phyloP scores from a whole-genome alignment of 92 coral and sea anemone genomes.

The Phymanthus crucifer region DNA sequence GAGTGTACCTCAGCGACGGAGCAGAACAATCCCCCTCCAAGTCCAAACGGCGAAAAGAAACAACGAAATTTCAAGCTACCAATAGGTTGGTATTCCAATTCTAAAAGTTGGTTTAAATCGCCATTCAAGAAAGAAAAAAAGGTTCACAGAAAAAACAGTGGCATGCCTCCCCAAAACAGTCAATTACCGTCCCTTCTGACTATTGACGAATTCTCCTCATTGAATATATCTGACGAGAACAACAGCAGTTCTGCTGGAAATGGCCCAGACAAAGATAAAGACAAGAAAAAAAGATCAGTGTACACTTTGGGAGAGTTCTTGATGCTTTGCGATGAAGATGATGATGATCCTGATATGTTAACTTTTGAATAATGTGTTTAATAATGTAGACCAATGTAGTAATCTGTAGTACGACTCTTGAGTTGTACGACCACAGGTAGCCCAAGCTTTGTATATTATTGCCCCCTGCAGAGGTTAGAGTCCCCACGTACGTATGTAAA shows the following conservation, averaged over 20 bases:
- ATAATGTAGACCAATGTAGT: too few species aligned
- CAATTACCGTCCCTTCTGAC: neutral
- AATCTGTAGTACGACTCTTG: too few species aligned
- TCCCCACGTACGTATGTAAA: too few species aligned
- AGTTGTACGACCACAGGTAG: too few species aligned
- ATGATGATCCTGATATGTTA: neutral
- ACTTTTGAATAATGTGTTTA: neutral
- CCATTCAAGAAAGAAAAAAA: constrained; percentile 1
- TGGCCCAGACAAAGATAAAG: too few species aligned
- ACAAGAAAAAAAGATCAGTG: neutral
- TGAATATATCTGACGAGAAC: neutral
- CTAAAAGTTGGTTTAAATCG: neutral
- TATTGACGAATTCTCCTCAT: neutral
- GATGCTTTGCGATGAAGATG: neutral
- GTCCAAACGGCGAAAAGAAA: neutral
- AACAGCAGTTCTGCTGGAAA: neutral
- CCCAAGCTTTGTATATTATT: too few species aligned
- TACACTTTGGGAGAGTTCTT: neutral
- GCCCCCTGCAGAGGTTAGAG: too few species aligned
- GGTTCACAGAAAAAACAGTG: neutral
- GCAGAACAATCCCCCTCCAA: neutral
- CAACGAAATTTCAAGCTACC: neutral
- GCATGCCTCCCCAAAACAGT: neutral
- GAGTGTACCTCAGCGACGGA: neutral
- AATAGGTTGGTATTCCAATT: neutral